Conservation (phyloP, 2,797 vertebrate species). For the Sparus aurata region DNA sequence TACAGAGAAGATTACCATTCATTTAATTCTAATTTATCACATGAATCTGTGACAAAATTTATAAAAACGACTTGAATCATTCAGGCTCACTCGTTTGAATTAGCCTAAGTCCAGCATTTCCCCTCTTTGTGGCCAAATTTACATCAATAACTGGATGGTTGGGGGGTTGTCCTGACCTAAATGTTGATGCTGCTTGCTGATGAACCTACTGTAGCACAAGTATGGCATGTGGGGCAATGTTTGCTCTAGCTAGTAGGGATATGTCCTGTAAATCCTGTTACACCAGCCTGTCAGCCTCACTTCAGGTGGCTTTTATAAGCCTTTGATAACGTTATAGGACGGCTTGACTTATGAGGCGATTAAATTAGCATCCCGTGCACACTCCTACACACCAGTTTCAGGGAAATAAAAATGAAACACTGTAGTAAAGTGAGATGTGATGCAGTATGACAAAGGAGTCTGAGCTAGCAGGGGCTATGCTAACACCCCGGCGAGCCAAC, state of each 20-base stretch:
- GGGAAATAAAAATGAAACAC: not conserved
- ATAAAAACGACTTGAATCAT: not conserved
- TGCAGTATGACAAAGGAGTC: constrained; percentile 69
- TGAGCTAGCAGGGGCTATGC: constrained; percentile 60
- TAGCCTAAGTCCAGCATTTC: not conserved
- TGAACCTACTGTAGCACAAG: constrained; percentile 42
- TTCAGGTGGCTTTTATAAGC: constrained; percentile 43
- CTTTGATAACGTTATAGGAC: constrained; percentile 1
- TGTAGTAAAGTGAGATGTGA: not conserved
- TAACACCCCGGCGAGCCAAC: constrained; percentile 39
- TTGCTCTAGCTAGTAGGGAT: constrained; percentile 50
- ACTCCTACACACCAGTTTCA: not conserved
- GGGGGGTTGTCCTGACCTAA: constrained; percentile 31
- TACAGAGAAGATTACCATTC: not conserved
- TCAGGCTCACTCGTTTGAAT: not conserved
- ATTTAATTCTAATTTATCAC: not conserved
- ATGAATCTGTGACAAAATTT: not conserved
- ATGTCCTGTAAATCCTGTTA: constrained; percentile 82
- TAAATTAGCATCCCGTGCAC: not conserved
- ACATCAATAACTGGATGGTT: not conserved
- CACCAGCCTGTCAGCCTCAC: constrained; percentile 73
- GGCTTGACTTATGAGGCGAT: not conserved
- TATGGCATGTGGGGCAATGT: constrained; percentile 50
- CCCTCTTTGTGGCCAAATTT: not conserved
- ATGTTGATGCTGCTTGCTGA: constrained; percentile 26